Conservation (phyloP, 2,113 vertebrate genomes). For the Cryptotis parvus region DNA sequence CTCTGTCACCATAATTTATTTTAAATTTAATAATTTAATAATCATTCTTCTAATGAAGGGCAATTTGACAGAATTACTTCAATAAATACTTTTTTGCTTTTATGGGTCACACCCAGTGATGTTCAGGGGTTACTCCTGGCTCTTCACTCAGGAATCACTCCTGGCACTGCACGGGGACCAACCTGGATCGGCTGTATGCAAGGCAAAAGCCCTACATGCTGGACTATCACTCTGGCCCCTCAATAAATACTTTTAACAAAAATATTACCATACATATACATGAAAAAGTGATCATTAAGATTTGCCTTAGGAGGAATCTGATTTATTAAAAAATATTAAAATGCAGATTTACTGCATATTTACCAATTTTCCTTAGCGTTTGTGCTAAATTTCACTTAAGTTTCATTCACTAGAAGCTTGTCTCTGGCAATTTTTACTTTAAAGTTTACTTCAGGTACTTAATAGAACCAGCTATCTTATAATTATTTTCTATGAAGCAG, state of each 20-base stretch:
- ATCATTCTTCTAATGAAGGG: no score
- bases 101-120: no score
- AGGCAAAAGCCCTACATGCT: no score
- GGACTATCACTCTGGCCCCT: background rate
- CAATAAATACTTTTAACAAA: conserved; percentile 30
- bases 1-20: background rate
- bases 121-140: no score
- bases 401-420: conserved; percentile 52
- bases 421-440: conserved; percentile 36
- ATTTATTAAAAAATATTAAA: conserved; percentile 33
- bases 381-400: conserved; percentile 44
- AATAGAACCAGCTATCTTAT: background rate
- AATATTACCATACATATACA: background rate
- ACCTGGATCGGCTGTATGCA: no score
- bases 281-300: background rate
- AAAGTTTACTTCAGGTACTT: conserved; percentile 53
- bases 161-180: no score
- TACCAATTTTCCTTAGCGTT: background rate
- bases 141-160: no score
- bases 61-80: background rate
- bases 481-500: conserved; percentile 21
- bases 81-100: no score
- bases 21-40: conserved; percentile 26
- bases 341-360: conserved; percentile 38
- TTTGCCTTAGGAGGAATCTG: background rate